A percentile compares a stretch with the other conserved stretches of the same genome.
These are phyloP conservation scores for Latrodectus elegans DNA, from an alignment of 2,888 invertebrate genomes.

Conservation along the genomic window DNA sequence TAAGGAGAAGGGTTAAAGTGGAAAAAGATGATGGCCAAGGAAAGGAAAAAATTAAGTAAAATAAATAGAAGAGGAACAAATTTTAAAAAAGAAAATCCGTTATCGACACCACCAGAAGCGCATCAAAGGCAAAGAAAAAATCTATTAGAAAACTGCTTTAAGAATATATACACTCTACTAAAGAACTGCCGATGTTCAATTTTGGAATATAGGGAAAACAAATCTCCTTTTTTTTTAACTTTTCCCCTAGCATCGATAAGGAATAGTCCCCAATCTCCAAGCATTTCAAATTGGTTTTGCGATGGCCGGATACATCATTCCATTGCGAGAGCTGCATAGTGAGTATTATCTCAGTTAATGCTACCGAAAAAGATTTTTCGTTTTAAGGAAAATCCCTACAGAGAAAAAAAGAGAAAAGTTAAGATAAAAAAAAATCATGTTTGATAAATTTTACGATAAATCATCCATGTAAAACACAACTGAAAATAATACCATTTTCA, in stretches of 20 bases:
- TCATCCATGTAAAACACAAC: too few relatives aligned
- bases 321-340: background rate
- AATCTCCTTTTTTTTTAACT: background rate
- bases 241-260: background rate
- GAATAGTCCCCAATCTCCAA: background rate
- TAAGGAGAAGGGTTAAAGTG: background rate
- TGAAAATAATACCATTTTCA: too few relatives aligned
- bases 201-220: background rate
- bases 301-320: background rate
- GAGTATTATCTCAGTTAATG: too few relatives aligned
- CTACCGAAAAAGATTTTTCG: too few relatives aligned
- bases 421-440: too few relatives aligned
- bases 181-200: background rate
- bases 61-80: slow-evolving; percentile 12
- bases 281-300: background rate
- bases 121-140: slow-evolving; percentile 9
- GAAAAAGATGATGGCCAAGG: background rate
- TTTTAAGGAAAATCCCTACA: too few relatives aligned
- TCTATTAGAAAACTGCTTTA: background rate
- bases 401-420: too few relatives aligned
- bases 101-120: slow-evolving; percentile 30
- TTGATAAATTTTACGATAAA: too few relatives aligned
- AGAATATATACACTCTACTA: background rate
- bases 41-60: background rate
- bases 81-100: slow-evolving; percentile 25